Evolutionary conservation across 2,113 vertebrate species (phyloP).

Genomic region (Corythaixoides concolor): DNA sequence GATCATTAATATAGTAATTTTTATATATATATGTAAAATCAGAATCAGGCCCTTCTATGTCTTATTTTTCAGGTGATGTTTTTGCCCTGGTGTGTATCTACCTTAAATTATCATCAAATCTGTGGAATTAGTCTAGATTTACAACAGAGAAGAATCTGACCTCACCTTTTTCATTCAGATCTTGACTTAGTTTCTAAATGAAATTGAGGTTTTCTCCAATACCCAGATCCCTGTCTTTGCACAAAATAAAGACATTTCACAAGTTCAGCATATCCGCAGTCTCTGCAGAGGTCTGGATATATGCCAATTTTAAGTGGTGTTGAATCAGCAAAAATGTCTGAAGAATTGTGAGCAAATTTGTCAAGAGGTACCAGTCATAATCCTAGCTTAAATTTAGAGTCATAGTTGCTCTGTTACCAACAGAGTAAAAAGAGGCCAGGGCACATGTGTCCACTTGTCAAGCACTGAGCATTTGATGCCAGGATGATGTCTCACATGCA

Average conservation of each 20-base stretch:
- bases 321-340: constrained; percentile 2
- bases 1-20: neutral
- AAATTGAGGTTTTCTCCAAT: neutral
- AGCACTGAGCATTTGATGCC: neutral
- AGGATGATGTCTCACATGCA: neutral
- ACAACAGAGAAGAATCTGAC: neutral
- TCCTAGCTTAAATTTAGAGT: neutral
- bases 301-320: neutral
- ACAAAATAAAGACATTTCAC: neutral
- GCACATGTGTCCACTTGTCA: neutral
- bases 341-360: constrained; percentile 22
- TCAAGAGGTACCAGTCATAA: neutral
- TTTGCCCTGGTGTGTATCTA: neutral
- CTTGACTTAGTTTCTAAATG: neutral
- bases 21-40: neutral
- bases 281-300: neutral
- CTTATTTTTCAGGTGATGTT: neutral
- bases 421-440: neutral
- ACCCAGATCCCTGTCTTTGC: neutral
- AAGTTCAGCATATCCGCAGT: neutral
- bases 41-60: neutral
- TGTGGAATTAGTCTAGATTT: neutral
- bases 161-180: neutral
- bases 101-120: neutral
- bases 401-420: neutral